Percentiles rank a stretch among this genome's conserved stretches.
phyloP scores from a whole-genome alignment of 2,797 vertebrate genomes.

The Lacerta viridis region DNA sequence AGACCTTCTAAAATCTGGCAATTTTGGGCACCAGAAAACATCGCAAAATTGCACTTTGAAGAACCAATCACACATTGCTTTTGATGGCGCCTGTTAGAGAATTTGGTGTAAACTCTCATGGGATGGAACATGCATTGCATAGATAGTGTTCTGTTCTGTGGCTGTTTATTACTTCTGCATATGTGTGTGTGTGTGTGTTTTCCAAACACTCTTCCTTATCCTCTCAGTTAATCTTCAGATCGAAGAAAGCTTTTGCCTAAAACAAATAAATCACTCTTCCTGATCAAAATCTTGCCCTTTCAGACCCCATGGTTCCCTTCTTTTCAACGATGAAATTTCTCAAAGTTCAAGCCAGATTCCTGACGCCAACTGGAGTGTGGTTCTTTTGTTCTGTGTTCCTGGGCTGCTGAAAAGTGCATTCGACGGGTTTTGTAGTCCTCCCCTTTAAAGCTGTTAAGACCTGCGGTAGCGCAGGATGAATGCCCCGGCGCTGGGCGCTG shows the following conservation, averaged over 20 bases:
- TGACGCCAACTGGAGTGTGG: constrained; percentile 72
- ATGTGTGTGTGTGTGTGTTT: constrained; percentile 25
- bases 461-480: constrained; percentile 63
- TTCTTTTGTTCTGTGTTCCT: constrained; percentile 69
- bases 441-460: constrained; percentile 68
- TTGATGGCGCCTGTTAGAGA: neutral
- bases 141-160: neutral
- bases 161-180: neutral
- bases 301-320: constrained; percentile 59
- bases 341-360: constrained; percentile 73
- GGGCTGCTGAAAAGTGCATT: constrained; percentile 61
- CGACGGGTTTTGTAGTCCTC: constrained; percentile 55
- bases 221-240: neutral
- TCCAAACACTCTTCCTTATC: constrained; percentile 64
- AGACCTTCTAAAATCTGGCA: neutral
- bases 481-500: constrained; percentile 50
- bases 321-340: constrained; percentile 68
- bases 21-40: neutral
- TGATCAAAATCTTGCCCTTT: constrained; percentile 70
- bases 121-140: neutral
- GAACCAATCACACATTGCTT: neutral
- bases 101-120: neutral
- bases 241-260: neutral
- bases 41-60: neutral
- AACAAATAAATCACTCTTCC: constrained; percentile 58